Evolutionary conservation across 2,888 invertebrate species (phyloP).

Genomic region (Thalpophila matura): DNA sequence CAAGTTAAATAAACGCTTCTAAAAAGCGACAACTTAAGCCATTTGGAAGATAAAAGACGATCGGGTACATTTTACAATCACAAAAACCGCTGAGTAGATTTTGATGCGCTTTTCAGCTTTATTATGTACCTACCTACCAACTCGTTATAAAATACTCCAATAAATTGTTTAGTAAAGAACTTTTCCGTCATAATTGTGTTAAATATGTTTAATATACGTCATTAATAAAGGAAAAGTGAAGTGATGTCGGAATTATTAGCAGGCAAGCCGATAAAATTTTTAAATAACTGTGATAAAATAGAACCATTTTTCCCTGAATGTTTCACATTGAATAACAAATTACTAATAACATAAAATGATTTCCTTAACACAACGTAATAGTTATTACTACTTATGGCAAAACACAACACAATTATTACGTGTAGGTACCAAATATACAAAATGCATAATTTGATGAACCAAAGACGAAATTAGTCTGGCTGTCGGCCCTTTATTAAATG

Average conservation of each 20-base stretch:
- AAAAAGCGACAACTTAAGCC: neutral
- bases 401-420: slow-evolving; percentile 14
- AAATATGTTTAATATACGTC: slow-evolving; percentile 3
- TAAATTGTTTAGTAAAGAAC: slow-evolving; percentile 24
- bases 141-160: slow-evolving; percentile 1
- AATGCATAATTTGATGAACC: slow-evolving; percentile 8
- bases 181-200: slow-evolving; percentile 2
- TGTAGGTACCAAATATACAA: neutral
- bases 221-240: slow-evolving; percentile 14
- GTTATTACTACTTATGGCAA: neutral
- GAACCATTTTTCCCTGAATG: slow-evolving; percentile 1
- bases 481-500: slow-evolving; percentile 68
- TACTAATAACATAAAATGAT: slow-evolving; percentile 8
- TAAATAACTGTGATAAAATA: neutral
- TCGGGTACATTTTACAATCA: slow-evolving; percentile 1
- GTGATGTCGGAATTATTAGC: slow-evolving; percentile 1
- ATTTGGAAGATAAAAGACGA: slow-evolving; percentile 4
- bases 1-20: too few species aligned
- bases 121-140: too few species aligned
- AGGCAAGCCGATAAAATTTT: slow-evolving; percentile 7
- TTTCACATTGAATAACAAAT: slow-evolving; percentile 25
- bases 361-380: slow-evolving; percentile 8
- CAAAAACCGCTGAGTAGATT: slow-evolving; percentile 40
- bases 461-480: slow-evolving; percentile 29
- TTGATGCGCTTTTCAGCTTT: slow-evolving; percentile 43